phyloP scores from a whole-genome alignment of 2,113 vertebrate genomes.

The Engraulis encrasicolus region DNA sequence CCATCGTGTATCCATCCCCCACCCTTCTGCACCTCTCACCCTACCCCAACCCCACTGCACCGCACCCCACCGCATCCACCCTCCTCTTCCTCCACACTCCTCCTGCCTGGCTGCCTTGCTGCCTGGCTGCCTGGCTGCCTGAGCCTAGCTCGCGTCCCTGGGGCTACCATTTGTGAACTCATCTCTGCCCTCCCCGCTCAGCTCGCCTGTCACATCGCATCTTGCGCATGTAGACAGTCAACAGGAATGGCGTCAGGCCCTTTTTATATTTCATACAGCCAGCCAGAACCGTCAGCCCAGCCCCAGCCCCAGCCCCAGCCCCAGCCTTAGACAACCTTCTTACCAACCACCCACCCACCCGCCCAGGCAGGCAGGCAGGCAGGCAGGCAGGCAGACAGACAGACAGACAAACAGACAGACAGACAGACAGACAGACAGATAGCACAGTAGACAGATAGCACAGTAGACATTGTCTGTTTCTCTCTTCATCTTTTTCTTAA shows the following conservation, averaged over 20 bases:
- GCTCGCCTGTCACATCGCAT: constrained; percentile 79
- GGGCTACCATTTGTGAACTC: constrained; percentile 77
- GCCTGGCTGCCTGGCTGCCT: no score
- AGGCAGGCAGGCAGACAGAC: neutral
- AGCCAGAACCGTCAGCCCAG: no score
- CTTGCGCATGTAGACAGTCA: constrained; percentile 68
- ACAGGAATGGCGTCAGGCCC: constrained; percentile 65
- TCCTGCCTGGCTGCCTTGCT: no score
- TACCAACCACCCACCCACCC: constrained; percentile 35
- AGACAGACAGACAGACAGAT: neutral
- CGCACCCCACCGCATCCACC: neutral
- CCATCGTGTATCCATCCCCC: no score
- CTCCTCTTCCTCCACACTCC: constrained; percentile 44
- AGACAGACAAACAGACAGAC: neutral
- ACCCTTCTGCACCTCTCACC: constrained; percentile 22
- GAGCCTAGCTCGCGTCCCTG: constrained; percentile 64
- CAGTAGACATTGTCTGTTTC: constrained; percentile 28
- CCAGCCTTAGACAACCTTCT: constrained; percentile 44
- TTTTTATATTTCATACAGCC: constrained; percentile 69
- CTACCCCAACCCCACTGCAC: constrained; percentile 9
- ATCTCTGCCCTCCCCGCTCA: constrained; percentile 70
- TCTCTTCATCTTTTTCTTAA: neutral
- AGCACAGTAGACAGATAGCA: neutral
- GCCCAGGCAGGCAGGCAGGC: no score
- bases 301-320: no score